These are phyloP conservation scores for Polyergus mexicanus DNA, from an alignment of 1,140 invertebrate species.

Conservation along the genomic window DNA sequence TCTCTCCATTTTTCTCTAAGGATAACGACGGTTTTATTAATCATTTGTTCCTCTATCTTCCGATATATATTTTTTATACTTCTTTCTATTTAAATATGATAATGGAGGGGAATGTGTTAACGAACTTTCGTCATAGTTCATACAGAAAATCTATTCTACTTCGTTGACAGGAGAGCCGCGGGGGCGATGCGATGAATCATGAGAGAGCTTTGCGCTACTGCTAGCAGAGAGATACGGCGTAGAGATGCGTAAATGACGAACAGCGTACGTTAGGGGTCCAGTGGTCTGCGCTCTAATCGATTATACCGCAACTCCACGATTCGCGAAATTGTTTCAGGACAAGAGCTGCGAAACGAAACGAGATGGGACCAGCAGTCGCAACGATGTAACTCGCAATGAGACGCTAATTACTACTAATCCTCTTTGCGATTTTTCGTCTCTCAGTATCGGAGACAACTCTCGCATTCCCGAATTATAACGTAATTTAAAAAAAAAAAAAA, in stretches of 20 bases:
- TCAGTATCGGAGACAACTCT: not conserved
- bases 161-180: slow-evolving; percentile 14
- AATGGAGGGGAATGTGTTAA: not conserved
- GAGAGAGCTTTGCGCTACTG: slow-evolving; percentile 61
- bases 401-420: not conserved
- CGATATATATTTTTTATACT: not conserved
- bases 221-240: slow-evolving; percentile 66
- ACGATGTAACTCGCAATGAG: slow-evolving; percentile 74
- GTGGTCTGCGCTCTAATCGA: slow-evolving; percentile 53
- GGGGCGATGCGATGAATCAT: slow-evolving; percentile 47
- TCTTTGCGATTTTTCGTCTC: not conserved
- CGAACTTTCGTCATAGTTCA: slow-evolving; percentile 3
- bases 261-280: slow-evolving; percentile 43
- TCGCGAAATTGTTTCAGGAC: slow-evolving; percentile 63
- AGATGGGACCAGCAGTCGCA: slow-evolving; percentile 86
- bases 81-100: slow-evolving; percentile 9
- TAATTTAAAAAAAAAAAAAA: too few species aligned
- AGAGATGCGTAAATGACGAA: slow-evolving; percentile 60
- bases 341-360: slow-evolving; percentile 80
- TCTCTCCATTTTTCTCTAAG: not conserved
- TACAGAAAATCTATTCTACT: slow-evolving; percentile 54
- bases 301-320: slow-evolving; percentile 59
- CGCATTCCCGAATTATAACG: not conserved
- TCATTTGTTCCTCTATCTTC: too few species aligned
- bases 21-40: too few species aligned